phyloP scores from a whole-genome alignment of 2,797 vertebrate genomes.

The Anguilla pacifica region DNA sequence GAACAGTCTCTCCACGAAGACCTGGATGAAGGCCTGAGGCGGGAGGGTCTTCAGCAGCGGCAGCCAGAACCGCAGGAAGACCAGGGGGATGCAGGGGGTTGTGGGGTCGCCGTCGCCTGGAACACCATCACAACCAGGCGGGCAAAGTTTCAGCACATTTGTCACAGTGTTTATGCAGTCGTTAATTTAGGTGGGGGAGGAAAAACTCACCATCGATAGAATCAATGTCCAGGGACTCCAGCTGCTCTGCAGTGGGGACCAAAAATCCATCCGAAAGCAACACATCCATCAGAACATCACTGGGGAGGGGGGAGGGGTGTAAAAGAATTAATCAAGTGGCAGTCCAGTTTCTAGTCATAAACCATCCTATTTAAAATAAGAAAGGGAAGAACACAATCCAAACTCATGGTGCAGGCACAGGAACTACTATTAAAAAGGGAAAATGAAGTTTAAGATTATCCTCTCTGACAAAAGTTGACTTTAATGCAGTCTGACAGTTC shows the following conservation, averaged over 20 bases:
- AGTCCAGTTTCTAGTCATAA: not conserved
- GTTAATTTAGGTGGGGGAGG: not conserved
- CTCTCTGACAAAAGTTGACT: not conserved
- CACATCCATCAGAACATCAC: constrained; percentile 64
- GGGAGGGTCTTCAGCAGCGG: constrained; percentile 84
- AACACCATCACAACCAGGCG: not conserved
- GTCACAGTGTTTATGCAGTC: not conserved
- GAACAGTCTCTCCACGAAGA: constrained; percentile 86
- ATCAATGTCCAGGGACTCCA: constrained; percentile 79
- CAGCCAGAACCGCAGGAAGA: constrained; percentile 86
- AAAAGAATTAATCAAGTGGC: not conserved
- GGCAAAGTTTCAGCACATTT: not conserved
- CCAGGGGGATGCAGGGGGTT: constrained; percentile 69
- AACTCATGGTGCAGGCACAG: not conserved
- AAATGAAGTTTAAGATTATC: not conserved
- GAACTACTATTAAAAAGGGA: not conserved
- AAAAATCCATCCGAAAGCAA: constrained; percentile 78
- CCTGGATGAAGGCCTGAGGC: constrained; percentile 75
- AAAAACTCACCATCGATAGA: constrained; percentile 60
- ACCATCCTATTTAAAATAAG: not conserved
- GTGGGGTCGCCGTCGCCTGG: constrained; percentile 34
- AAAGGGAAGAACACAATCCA: not conserved
- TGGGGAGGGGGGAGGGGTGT: constrained; percentile 48
- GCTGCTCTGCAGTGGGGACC: constrained; percentile 84
- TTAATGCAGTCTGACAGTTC: not conserved